A percentile compares a stretch with the other conserved stretches of the same genome.
Evolutionary conservation across 2,888 invertebrate species (phyloP).

Genomic region (Trachelus iudaicus): DNA sequence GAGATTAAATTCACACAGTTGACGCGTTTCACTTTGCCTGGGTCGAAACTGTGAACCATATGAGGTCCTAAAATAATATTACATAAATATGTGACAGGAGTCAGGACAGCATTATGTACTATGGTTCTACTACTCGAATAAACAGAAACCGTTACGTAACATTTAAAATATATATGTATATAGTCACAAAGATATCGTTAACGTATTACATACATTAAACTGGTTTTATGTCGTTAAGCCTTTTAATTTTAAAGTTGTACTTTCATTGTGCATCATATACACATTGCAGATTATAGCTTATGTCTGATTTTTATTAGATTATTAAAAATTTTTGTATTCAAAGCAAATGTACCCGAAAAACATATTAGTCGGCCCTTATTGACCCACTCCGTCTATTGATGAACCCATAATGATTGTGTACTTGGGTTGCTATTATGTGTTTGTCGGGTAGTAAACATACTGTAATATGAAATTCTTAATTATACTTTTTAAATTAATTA

Average conservation of each 20-base stretch:
- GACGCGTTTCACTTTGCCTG: neutral
- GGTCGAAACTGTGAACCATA: neutral
- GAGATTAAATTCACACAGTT: neutral
- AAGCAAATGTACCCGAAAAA: neutral
- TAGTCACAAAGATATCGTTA: too few relatives aligned
- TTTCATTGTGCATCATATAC: neutral
- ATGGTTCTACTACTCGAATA: neutral
- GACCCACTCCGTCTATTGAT: neutral
- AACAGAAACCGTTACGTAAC: neutral
- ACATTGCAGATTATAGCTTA: neutral
- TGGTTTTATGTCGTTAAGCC: neutral
- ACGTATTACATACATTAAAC: neutral
- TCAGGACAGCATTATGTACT: neutral
- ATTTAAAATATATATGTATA: too few relatives aligned
- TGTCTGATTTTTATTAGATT: neutral
- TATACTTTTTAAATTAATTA: too few relatives aligned
- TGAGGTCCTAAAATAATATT: conserved; percentile 11
- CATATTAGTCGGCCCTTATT: neutral
- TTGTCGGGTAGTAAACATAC: neutral
- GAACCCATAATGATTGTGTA: neutral
- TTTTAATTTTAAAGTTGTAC: neutral
- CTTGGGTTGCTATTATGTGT: neutral
- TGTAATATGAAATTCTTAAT: neutral
- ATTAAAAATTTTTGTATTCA: neutral
- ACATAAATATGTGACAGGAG: neutral